Evolutionary conservation across 2,113 vertebrate genomes (phyloP), one percentile per base, ranked within the genome.

Genomic region (Anthoscopus minutus): DNA sequence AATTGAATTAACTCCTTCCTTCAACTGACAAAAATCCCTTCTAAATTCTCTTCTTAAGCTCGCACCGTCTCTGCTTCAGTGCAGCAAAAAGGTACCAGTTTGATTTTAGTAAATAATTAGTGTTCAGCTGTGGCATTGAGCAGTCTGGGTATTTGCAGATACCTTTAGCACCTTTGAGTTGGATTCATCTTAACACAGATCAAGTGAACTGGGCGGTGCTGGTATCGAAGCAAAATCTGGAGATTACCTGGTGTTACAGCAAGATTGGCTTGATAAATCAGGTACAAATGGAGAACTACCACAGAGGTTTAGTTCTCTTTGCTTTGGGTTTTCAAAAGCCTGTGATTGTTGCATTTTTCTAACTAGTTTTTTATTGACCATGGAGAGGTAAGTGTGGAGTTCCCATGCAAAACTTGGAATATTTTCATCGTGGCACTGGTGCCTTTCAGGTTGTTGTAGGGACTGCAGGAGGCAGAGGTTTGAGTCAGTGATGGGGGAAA

Each of bases 311-410:
- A 10, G 3, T 44, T 45, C 15, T 10, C 4, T 28, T 73, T 35
- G 20, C 15, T 65, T 38, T 11, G 10, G 6, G 2, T 51, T 81
- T 91, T 42, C 20, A 35, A 40, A 70, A 80, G 16, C 25, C 17
- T 48, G 10, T 2, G 1, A 12, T 8, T 27, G 20, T 24, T 25
- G 19, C 2, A 8, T 28, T 45, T 74, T 21, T 47, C 5, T 47
- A 4, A 40, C 40, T 37, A 4, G 38, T n/a, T 31, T 37, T 11
- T 35, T 2, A 14, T 15, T 33, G 8, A 21, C 7, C 2, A 0
- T 35, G 18, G 79, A 8, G 38, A 48, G 45, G 35, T 8, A 7
- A 38, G 10, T 25, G 21, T 66, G 47, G 62, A 8, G 12, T 17
- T 67, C 5, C 19, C 7, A 5, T 13, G 20, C 12, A 9, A 31